phyloP scores from a whole-genome alignment of 2,113 vertebrate genomes.

The Esox niger region DNA sequence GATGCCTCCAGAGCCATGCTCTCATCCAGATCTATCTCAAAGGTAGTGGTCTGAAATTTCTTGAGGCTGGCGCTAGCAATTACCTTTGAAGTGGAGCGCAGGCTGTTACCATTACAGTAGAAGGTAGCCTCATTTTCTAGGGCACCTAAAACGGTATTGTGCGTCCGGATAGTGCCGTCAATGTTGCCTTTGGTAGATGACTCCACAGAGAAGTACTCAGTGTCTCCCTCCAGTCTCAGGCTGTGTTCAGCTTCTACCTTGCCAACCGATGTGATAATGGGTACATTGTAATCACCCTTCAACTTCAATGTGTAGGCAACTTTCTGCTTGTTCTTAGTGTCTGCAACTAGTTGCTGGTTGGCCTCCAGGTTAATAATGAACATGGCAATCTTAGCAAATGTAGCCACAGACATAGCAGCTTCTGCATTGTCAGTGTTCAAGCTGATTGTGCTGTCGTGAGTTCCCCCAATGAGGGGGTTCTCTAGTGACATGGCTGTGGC shows the following conservation, averaged over 20 bases:
- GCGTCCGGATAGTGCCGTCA: constrained; percentile 68
- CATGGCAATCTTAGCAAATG: constrained; percentile 67
- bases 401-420: constrained; percentile 62
- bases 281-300: constrained; percentile 70
- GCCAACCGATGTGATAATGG: constrained; percentile 67
- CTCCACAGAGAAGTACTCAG: constrained; percentile 78
- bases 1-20: constrained; percentile 79
- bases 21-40: constrained; percentile 76
- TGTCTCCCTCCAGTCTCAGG: constrained; percentile 75
- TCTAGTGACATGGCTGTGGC: constrained; percentile 82
- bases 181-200: constrained; percentile 68
- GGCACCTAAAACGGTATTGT: constrained; percentile 70
- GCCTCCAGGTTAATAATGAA: constrained; percentile 74
- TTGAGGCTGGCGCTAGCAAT: constrained; percentile 67
- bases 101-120: constrained; percentile 77
- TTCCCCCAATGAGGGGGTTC: constrained; percentile 77
- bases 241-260: constrained; percentile 72
- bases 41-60: constrained; percentile 58
- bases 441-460: constrained; percentile 80
- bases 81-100: constrained; percentile 76
- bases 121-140: constrained; percentile 75
- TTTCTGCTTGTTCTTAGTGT: constrained; percentile 77
- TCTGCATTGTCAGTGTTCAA: constrained; percentile 77
- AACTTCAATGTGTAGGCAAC: constrained; percentile 73
- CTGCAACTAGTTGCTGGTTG: constrained; percentile 80